Conservation (phyloP, 2,888 invertebrate genomes). For the Tetheella fluctuosa region DNA sequence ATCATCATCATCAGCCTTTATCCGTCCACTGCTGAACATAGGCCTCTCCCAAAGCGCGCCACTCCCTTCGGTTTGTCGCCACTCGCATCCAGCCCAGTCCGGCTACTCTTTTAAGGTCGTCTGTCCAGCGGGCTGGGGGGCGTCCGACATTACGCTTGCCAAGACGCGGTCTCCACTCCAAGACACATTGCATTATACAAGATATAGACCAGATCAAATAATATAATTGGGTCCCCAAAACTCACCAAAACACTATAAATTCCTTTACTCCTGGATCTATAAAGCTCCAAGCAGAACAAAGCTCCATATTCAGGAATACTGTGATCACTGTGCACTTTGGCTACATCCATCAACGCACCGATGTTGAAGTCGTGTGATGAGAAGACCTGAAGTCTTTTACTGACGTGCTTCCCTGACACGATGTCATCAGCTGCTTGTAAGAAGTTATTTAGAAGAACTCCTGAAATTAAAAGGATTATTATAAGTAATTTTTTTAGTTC, state of each 20-base stretch:
- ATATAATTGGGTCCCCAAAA: conserved; percentile 11
- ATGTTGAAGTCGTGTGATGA: conserved; percentile 77
- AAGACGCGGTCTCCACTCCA: no score
- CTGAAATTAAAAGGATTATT: conserved; percentile 36
- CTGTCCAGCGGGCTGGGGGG: no score
- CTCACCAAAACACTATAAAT: conserved; percentile 65
- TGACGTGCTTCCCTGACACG: conserved; percentile 45
- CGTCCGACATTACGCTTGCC: no score
- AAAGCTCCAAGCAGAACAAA: conserved; percentile 65
- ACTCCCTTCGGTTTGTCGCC: no score
- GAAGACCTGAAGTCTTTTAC: conserved; percentile 54
- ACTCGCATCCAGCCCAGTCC: no score
- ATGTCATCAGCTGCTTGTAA: conserved; percentile 58
- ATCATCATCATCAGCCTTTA: no score
- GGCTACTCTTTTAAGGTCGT: no score
- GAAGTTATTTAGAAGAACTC: conserved; percentile 67
- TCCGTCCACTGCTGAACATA: no score
- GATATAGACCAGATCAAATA: no score
- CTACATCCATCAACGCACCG: conserved; percentile 69
- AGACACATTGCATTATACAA: no score
- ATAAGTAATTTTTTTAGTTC: no score
- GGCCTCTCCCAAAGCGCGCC: no score
- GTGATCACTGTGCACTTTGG: conserved; percentile 48
- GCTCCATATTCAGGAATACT: conserved; percentile 71
- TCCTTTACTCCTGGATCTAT: conserved; percentile 52